Evolutionary conservation across 1,140 invertebrate species (phyloP), one percentile per base, ranked within the genome.

Genomic region (Ceratina calcarata): DNA sequence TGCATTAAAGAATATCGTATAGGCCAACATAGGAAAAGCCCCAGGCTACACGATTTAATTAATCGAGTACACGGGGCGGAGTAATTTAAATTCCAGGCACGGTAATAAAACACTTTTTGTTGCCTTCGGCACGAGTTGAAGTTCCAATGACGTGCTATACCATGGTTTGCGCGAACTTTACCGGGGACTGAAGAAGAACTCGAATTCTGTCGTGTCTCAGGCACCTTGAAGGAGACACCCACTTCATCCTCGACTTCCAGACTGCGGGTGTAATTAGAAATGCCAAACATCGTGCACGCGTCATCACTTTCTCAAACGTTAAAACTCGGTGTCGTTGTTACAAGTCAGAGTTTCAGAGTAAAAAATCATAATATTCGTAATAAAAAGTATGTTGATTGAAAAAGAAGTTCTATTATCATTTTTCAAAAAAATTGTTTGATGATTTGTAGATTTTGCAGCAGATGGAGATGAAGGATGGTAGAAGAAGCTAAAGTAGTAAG

Each of bases 211-310:
- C 60, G 68, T 65, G 53, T 75, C 69, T 79, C 81, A 80, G 55
- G 78, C 58, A 62, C 75, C 68, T 83, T 73, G 22, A 53, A 66
- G 27, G n/a, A 77, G 58, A 69, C 64, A 67, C 16, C 45, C 67
- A 53, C 62, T 74, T 84, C 45, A 55, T 69, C 24, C 51, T 68
- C 64, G 58, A 74, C 60, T 62, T 78, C 64, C 27, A n/a, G 53
- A 64, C 51, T 27, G 64, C 20, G 24, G n/a, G 22, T 71, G 64
- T 80, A 84, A 84, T 84, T 77, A 76, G 67, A 77, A 69, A 65
- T 70, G 51, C 53, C 45, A 68, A 85, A 81, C 69, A 77, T 80
- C 58, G 64, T 58, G 58, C 60, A 69, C 58, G 53, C 73, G 22
- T 81, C 80, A 85, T 85, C 71, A 32, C 18, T 20, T 67, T n/a